Percentiles rank a stretch among this genome's conserved stretches.
phyloP scores from a whole-genome alignment of 2,113 vertebrate genomes.

The Nannospalax galili region DNA sequence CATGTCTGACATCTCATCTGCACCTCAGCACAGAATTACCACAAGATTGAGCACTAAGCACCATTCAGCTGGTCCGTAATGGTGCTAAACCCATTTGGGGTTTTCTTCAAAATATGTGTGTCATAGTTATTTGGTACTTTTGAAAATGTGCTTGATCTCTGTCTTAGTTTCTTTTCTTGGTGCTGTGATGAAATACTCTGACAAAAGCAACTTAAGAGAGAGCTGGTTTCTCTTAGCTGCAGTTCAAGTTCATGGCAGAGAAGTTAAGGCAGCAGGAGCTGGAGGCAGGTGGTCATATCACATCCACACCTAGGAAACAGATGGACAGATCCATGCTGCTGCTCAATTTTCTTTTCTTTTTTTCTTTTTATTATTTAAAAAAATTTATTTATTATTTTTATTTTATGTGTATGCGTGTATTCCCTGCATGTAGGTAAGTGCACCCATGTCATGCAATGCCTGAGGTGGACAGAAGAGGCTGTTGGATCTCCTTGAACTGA shows the following conservation, averaged over 20 bases:
- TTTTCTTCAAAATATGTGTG: background rate
- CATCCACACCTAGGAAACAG: background rate
- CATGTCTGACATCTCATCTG: too few species aligned
- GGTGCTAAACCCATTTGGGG: background rate
- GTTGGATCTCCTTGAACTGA: too few species aligned
- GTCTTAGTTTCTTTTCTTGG: background rate
- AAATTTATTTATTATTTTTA: too few species aligned
- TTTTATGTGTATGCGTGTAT: too few species aligned
- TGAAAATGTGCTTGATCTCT: background rate
- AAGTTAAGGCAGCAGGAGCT: background rate
- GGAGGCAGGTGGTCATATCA: background rate
- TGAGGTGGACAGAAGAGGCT: too few species aligned
- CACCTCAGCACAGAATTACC: too few species aligned
- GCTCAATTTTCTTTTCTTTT: background rate
- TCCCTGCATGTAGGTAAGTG: too few species aligned
- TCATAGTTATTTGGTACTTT: background rate
- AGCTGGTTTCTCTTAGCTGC: background rate
- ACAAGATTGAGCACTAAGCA: too few species aligned
- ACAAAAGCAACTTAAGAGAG: background rate
- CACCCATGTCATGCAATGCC: too few species aligned
- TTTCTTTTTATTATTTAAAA: too few species aligned
- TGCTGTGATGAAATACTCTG: background rate
- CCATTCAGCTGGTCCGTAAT: background rate
- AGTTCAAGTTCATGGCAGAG: background rate
- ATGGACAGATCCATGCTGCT: accelerated